phyloP scores from a whole-genome alignment of 2,113 vertebrate genomes.

The Odontophorus gujanensis region DNA sequence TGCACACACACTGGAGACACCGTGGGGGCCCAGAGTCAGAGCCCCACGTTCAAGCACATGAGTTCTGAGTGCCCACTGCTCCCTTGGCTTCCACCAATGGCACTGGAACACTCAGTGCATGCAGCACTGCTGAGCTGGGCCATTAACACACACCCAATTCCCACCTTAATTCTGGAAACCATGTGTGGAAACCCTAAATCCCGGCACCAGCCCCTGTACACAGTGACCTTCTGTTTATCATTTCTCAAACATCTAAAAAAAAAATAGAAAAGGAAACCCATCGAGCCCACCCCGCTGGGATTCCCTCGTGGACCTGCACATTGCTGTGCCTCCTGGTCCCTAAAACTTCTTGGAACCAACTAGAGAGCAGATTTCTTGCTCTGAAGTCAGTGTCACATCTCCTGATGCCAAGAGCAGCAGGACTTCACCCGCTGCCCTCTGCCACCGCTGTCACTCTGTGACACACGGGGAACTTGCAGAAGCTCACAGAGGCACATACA shows the following conservation, averaged over 20 bases:
- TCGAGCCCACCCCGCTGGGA: accelerated
- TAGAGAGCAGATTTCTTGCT: not conserved
- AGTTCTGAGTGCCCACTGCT: not conserved
- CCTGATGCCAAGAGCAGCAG: not conserved
- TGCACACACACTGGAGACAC: accelerated
- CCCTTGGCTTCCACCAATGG: accelerated
- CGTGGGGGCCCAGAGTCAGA: not conserved
- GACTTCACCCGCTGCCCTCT: not conserved
- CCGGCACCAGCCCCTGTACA: accelerated
- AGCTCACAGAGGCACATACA: not conserved
- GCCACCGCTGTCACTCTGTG: not conserved
- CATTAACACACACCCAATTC: accelerated
- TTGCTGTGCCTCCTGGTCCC: accelerated
- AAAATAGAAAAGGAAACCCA: not conserved
- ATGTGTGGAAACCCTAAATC: not conserved
- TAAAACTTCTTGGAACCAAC: not conserved
- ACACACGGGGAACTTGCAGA: not conserved
- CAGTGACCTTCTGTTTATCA: not conserved
- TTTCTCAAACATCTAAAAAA: too few relatives aligned
- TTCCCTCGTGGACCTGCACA: not conserved
- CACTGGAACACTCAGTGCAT: accelerated
- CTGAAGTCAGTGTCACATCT: not conserved
- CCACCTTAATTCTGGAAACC: not conserved
- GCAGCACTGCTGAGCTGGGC: accelerated
- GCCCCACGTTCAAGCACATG: not conserved